Evolutionary conservation across 2,113 vertebrate genomes (phyloP), one percentile per base, ranked within the genome.

Genomic region (Myrmecobius fasciatus): DNA sequence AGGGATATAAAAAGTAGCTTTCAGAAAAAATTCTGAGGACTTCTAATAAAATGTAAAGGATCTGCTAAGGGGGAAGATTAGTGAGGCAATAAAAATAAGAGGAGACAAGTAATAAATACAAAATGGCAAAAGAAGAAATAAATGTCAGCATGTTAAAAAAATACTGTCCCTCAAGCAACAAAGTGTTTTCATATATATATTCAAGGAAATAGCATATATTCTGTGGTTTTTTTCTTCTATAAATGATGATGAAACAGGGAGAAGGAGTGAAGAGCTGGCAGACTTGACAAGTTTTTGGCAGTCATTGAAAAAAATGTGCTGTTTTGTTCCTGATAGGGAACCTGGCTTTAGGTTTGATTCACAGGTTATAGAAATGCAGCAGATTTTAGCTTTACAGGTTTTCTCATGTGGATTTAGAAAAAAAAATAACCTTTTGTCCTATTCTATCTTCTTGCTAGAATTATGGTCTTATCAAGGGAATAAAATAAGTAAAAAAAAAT

Each of bases 41-140:
- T 96, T 60, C 52, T 94, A 96, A 97, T 92, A 97, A 93, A 96
- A 48, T 90, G 92, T 95, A 96, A 97, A 93, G 8, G 89, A 90
- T 91, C 89, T 92, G 90, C 90, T 95, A 96, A 26, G 48, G 91
- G 52, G 25, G 47, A 98, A 97, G 90, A 96, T 97, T 93, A 98
- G 88, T 94, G 91, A 31, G 94, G 90, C 91, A 97, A 96, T 94
- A 95, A 97, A 98, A 98, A 96, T 60, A 93, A 95, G 96, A 83
- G 20, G 43, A 53, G 91, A 93, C 43, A 96, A 94, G 0, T 94
- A 97, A 94, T 94, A 96, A 94, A 60, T 88, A 97, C 54, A 95
- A 97, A 96, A 94, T 94, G 46, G 93, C 56, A 97, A 96, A 96
- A 53, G 91, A 95, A 96, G 93, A 89, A 98, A 97, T 91, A 89